Evolutionary conservation across 2,888 invertebrate species (phyloP), one percentile per base, ranked within the genome.

Genomic region (Sesia apiformis): DNA sequence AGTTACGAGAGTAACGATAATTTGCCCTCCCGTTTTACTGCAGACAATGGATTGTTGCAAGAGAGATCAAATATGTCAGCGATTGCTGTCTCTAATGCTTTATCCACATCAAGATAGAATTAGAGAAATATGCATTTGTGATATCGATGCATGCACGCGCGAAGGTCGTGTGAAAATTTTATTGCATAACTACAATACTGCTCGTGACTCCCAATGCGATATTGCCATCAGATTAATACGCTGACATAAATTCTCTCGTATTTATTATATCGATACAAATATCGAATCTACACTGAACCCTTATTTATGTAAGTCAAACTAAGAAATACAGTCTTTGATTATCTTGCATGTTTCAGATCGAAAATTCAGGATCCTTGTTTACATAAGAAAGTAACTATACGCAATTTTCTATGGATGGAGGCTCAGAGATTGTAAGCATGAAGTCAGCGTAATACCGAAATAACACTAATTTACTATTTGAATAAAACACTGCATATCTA

Each of bases 191-290:
- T 73, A 81, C 81, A 85, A 81, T 83, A 72, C 78, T 63, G 70
- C 72, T 85, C 86, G 87, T 86, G 87, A 86, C 84, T 81, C 64
- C 65, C 69, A 70, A 71, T 67, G 69, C 74, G 86, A 87, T 86
- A 72, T 74, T 72, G 74, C 77, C 74, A 76, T 70, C 72, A 74
- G 87, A 87, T 87, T 85, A 84, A 76, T 76, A 73, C 72, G 63
- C 76, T 77, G 77, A 84, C 84, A 86, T 86, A 85, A 86, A 86
- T 86, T 74, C 77, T 60, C 73, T 71, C 68, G 75, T 84, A 83
- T 85, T 85, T 84, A 84, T 84, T 82, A 75, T 74, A 78, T 80
- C 79, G 82, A 79, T 81, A 74, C 55, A 56, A 56, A 58, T 7
- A 57, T 70, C 59, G 62, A 63, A 64, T 65, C 69, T 46, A 64